These are phyloP conservation scores for Halichoerus grypus DNA, from an alignment of 2,113 vertebrate genomes.

Conservation along the genomic window DNA sequence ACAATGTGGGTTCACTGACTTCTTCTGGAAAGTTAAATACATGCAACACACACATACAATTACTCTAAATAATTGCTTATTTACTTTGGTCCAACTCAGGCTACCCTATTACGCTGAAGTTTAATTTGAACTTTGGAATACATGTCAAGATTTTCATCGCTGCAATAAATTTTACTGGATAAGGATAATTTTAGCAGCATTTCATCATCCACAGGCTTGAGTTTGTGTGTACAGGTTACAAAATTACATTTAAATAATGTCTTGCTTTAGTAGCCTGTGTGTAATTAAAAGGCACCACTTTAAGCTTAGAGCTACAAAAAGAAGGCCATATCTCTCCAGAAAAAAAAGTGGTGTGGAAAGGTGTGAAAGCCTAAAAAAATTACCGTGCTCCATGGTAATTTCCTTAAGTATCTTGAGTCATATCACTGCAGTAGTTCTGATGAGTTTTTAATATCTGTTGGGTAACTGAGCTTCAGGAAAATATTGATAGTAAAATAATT, in stretches of 20 bases:
- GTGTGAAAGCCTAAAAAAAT: constrained; percentile 2
- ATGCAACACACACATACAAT: constrained; percentile 49
- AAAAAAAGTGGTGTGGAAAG: constrained; percentile 51
- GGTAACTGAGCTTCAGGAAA: constrained; percentile 22
- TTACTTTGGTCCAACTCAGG: constrained; percentile 70
- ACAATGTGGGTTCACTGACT: constrained; percentile 72
- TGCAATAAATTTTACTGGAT: constrained; percentile 77
- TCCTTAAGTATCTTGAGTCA: background rate
- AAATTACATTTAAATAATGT: constrained; percentile 71
- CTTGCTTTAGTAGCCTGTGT: constrained; percentile 68
- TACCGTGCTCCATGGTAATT: background rate
- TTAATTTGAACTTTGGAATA: constrained; percentile 76
- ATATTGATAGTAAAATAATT: constrained; percentile 10
- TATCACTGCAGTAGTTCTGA: background rate
- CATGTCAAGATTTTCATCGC: constrained; percentile 79
- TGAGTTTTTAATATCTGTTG: constrained; percentile 33
- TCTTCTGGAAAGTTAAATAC: constrained; percentile 74
- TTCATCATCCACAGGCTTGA: constrained; percentile 60
- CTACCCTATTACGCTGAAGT: constrained; percentile 59
- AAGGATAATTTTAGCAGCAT: constrained; percentile 77
- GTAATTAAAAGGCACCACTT: constrained; percentile 54
- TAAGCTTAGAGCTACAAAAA: constrained; percentile 46
- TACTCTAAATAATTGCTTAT: constrained; percentile 79
- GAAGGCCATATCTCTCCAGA: background rate
- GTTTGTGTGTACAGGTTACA: constrained; percentile 66